Base-by-base conservation (phyloP, 2,113 vertebrate species). In the Proterorhinus semilunaris region DNA sequence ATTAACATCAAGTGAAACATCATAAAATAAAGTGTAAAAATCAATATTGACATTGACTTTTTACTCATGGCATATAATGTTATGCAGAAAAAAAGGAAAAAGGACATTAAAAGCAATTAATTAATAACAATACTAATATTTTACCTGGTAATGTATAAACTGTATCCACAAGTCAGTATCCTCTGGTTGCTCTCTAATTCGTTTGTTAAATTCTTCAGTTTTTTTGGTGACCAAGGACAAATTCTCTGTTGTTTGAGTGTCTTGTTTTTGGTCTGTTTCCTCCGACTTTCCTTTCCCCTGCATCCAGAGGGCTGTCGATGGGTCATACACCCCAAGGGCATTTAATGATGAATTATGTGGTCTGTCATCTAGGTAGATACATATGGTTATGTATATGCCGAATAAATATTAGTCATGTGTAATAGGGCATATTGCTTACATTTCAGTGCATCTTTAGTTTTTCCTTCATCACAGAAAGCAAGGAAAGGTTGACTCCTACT, bases 91-190 rank as follows among this genome's bases (percentile, higher is more conserved):
- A 21, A 11, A 6, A 13, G 49, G 15, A 51, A 6, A n/a, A n/a
- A n/a, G n/a, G n/a, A 51, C 49, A 51, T 3, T 13, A 21, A 21
- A 21, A 21, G 21, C 1, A 21, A 21, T 21, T 21, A 21, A 2
- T 21, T 21, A 21, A 69, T 7, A 48, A 10, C 15, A 4, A 10
- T 55, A 55, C 6, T 16, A 10, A 53, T 13, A 52, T 72, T 27
- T 2, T 72, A 98, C 97, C 94, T 99, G 98, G 83, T 97, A 98
- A 69, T 80, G 88, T 74, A 98, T 94, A 66, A 97, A 98, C 0
- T 95, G 86, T 87, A 98, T 93, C 97, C 98, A 99, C 0, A 94
- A 88, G 63, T 93, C 83, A 5, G 91, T 87, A 63, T 98, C 95
- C 42, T 74, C 71, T 0, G 97, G 96, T n/a, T 94, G 91, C 86